Base-by-base conservation (phyloP, 2,888 invertebrate species). In the Strigamia maritima region DNA sequence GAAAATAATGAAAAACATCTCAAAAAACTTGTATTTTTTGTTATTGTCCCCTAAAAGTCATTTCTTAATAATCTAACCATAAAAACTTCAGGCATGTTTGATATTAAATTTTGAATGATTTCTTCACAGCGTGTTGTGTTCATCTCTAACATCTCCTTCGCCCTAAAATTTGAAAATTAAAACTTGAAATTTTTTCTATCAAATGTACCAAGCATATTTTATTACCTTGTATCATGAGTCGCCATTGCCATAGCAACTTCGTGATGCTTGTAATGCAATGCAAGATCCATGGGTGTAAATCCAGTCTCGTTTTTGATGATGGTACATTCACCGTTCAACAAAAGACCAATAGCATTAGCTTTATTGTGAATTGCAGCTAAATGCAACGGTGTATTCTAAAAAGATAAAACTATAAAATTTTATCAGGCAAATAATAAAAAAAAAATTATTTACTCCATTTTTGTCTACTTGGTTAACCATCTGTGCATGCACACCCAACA, bases 271-370 rank as follows among this genome's bases (percentile, higher is more conserved):
- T 93, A 93, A 84, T 94, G 92, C 83, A 95, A 94, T 16, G 94
- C 94, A 84, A 94, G 92, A 85, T 95, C 95, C 75, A 95, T 92
- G n/a, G 95, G 94, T 82, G 92, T 93, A 89, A 92, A 91, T 80
- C 92, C 92, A 85, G 91, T 89, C 80, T 89, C 89, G 86, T 95
- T 95, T 84, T 91, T 92, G 3, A 89, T 86, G 8, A 94, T 87
- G 81, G 91, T 90, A 83, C 93, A 93, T 35, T 90, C 91, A 89
- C 93, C 90, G 0, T 92, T 91, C 49, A 95, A 87, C 0, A 96
- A 88, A 14, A 94, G 88, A 0, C 90, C 90, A 8, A 94, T 93
- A 0, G 93, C 91, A 81, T 91, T 91, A 0, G 93, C 91, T 84
- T 92, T 92, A 84, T 94, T 94, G 83, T 93, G 92, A 90, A 92